These are phyloP conservation scores for Dexiosoma caninum DNA, from an alignment of 2,888 invertebrate species.

Conservation along the genomic window DNA sequence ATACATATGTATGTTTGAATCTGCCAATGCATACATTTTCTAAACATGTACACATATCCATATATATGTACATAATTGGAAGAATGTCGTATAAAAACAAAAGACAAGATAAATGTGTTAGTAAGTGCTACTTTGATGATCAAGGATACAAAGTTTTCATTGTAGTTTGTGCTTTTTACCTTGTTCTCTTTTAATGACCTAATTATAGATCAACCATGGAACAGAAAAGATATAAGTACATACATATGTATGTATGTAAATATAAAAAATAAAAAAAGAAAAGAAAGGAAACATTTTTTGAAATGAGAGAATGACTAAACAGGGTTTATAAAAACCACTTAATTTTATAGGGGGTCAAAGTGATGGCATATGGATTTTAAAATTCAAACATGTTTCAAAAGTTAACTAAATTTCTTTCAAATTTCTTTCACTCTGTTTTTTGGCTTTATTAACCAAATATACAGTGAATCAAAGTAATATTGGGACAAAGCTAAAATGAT, in stretches of 20 bases:
- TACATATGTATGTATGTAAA: no score
- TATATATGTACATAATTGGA: not conserved
- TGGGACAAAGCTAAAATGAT: no score
- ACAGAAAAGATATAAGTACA: no score
- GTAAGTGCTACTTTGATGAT: constrained; percentile 48
- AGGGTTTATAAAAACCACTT: constrained; percentile 18
- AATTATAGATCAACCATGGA: constrained; percentile 56
- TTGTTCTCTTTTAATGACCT: constrained; percentile 56
- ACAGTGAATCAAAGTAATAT: no score
- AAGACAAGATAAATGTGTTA: constrained; percentile 50
- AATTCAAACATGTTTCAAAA: no score
- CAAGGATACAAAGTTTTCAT: constrained; percentile 54
- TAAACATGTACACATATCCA: not conserved
- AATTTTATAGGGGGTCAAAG: constrained; percentile 5
- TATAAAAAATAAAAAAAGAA: constrained; percentile 4
- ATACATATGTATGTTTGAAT: no score
- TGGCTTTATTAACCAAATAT: no score
- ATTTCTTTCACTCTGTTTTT: no score
- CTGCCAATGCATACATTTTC: not conserved
- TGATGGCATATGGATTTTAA: no score
- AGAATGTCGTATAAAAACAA: constrained; percentile 22
- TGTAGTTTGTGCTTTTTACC: constrained; percentile 26
- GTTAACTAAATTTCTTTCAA: no score
- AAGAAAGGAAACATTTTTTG: not conserved
- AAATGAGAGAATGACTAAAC: constrained; percentile 24